Evolutionary conservation across 2,113 vertebrate species (phyloP).

Genomic region (Indri indri): DNA sequence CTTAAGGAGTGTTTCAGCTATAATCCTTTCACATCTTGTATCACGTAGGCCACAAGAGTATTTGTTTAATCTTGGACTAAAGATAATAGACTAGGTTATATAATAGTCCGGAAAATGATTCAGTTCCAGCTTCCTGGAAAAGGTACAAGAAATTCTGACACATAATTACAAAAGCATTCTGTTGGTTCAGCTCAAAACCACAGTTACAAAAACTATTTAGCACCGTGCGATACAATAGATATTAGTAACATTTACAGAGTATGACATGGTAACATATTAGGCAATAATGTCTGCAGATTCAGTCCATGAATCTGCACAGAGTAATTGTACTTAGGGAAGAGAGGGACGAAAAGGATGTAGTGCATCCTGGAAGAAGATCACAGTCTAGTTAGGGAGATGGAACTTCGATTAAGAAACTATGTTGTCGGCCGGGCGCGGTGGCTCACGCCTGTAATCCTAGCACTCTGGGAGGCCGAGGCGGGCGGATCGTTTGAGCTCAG

Average conservation of each 20-base stretch:
- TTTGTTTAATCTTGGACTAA: conserved; percentile 40
- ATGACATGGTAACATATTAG: not conserved
- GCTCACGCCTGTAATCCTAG: no score
- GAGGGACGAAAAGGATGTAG: not conserved
- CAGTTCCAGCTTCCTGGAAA: conserved; percentile 23
- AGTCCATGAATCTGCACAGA: not conserved
- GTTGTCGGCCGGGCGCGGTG: no score
- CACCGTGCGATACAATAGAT: not conserved
- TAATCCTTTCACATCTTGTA: not conserved
- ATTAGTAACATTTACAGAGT: not conserved
- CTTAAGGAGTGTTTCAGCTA: not conserved
- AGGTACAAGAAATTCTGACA: conserved; percentile 49
- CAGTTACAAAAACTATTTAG: conserved; percentile 5
- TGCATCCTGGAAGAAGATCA: not conserved
- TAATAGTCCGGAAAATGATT: conserved; percentile 56
- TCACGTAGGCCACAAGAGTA: not conserved
- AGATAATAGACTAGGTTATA: not conserved
- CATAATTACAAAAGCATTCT: conserved; percentile 49
- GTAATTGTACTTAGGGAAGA: not conserved
- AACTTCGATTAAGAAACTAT: not conserved
- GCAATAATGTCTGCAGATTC: not conserved
- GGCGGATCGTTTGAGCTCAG: no score
- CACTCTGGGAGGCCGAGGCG: no score
- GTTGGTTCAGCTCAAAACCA: conserved; percentile 21
- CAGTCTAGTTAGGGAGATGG: not conserved